These are phyloP conservation scores for Silvanus unidentatus DNA, from an alignment of 2,888 invertebrate genomes.

Conservation along the genomic window DNA sequence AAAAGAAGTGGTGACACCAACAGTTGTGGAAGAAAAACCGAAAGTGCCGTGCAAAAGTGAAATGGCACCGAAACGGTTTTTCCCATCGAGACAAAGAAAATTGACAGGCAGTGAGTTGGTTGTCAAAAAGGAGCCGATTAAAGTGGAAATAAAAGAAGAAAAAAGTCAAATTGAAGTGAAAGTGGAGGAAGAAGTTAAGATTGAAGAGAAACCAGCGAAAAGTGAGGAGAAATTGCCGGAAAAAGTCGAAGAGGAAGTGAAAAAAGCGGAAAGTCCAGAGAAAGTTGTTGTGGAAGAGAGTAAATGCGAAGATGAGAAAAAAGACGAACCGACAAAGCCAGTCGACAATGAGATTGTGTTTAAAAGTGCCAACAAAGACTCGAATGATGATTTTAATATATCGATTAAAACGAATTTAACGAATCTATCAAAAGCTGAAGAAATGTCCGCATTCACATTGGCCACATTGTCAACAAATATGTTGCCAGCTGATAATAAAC, in stretches of 20 bases:
- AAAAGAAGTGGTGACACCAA: not conserved
- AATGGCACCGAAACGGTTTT: not conserved
- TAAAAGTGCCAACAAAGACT: constrained; percentile 8
- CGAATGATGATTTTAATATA: constrained; percentile 22
- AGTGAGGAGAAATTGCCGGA: constrained; percentile 4
- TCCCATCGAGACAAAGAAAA: too few relatives aligned
- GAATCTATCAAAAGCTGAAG: constrained; percentile 22
- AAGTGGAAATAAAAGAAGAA: constrained; percentile 4
- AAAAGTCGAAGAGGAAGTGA: constrained; percentile 4
- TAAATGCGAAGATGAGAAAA: constrained; percentile 2
- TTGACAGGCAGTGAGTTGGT: too few relatives aligned
- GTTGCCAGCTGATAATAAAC: not conserved
- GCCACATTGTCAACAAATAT: constrained; percentile 17
- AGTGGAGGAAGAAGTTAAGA: not conserved
- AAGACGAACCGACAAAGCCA: constrained; percentile 11
- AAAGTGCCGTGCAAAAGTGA: not conserved
- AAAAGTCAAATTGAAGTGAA: not conserved
- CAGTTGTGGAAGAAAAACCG: not conserved
- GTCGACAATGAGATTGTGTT: too few relatives aligned
- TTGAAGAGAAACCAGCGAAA: not conserved
- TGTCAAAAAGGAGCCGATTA: not conserved
- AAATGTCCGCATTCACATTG: constrained; percentile 25
- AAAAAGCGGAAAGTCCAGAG: constrained; percentile 1
- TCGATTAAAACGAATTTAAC: constrained; percentile 32
- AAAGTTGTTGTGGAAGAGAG: not conserved